Evolutionary conservation across 2,888 invertebrate species (phyloP).

Genomic region (Drosophila nigritarsus): DNA sequence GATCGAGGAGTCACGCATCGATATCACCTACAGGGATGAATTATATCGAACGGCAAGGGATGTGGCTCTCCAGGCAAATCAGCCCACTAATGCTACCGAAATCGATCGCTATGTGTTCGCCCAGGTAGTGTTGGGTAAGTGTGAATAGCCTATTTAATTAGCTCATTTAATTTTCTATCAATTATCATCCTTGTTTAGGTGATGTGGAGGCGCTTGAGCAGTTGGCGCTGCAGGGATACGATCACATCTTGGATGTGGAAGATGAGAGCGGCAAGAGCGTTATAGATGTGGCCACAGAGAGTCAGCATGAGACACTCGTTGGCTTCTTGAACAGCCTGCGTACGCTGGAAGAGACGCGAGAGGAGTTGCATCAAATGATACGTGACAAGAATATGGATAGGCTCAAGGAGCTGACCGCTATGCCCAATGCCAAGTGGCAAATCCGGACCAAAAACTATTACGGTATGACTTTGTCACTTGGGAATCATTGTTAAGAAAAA

Average conservation of each 20-base stretch:
- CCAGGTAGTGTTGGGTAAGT: slow-evolving; percentile 90
- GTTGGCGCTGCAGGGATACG: slow-evolving; percentile 91
- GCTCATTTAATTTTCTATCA: neutral
- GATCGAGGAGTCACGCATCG: slow-evolving; percentile 92
- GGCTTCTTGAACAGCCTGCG: slow-evolving; percentile 90
- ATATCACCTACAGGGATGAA: slow-evolving; percentile 93
- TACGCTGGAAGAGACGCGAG: slow-evolving; percentile 92
- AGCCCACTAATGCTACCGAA: slow-evolving; percentile 91
- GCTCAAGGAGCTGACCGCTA: slow-evolving; percentile 86
- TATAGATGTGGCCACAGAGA: slow-evolving; percentile 89
- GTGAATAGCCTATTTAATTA: neutral
- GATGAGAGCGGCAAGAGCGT: slow-evolving; percentile 90
- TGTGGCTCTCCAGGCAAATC: slow-evolving; percentile 92
- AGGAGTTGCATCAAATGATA: slow-evolving; percentile 91
- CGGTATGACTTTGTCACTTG: slow-evolving; percentile 64
- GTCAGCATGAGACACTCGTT: slow-evolving; percentile 89
- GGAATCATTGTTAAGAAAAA: neutral
- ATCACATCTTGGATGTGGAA: slow-evolving; percentile 92
- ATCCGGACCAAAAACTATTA: slow-evolving; percentile 84
- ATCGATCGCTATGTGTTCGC: slow-evolving; percentile 93
- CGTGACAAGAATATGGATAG: slow-evolving; percentile 88
- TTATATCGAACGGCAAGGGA: slow-evolving; percentile 95
- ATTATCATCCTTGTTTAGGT: slow-evolving; percentile 83
- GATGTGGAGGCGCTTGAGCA: slow-evolving; percentile 88
- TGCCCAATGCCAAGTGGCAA: slow-evolving; percentile 81